phyloP scores from a whole-genome alignment of 2,113 vertebrate species.

The Emydocephalus ijimae region DNA sequence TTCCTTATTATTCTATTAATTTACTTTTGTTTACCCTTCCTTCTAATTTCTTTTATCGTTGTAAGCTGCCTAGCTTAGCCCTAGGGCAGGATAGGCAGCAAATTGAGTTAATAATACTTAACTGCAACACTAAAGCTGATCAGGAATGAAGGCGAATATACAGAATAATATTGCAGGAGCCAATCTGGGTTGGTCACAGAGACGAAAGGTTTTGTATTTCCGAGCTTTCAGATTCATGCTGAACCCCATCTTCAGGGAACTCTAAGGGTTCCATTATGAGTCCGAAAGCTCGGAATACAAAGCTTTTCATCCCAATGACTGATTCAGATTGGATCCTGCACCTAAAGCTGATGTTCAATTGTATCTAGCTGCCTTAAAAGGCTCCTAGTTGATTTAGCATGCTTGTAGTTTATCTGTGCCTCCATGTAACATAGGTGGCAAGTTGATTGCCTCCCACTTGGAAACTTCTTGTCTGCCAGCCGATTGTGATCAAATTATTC shows the following conservation, averaged over 20 bases:
- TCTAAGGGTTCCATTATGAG: too few species aligned
- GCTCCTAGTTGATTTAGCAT: neutral
- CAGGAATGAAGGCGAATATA: neutral
- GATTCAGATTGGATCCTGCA: neutral
- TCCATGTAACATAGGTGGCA: neutral
- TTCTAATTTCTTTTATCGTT: neutral
- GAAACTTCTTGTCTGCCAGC: neutral
- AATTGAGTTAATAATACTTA: neutral
- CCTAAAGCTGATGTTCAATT: neutral
- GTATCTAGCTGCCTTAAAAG: neutral
- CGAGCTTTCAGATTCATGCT: too few species aligned
- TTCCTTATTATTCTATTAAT: neutral
- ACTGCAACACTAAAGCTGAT: neutral
- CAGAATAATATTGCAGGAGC: neutral
- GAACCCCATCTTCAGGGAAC: too few species aligned
- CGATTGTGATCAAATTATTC: neutral
- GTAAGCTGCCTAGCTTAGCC: neutral
- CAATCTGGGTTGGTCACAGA: neutral
- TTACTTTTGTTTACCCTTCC: neutral
- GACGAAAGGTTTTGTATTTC: too few species aligned
- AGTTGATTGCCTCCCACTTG: neutral
- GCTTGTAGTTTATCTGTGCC: neutral
- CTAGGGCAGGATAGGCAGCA: neutral
- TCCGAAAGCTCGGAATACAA: too few species aligned
- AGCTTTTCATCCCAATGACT: too few species aligned